phyloP scores from a whole-genome alignment of 2,888 invertebrate genomes.

The Drosophila mercatorum region DNA sequence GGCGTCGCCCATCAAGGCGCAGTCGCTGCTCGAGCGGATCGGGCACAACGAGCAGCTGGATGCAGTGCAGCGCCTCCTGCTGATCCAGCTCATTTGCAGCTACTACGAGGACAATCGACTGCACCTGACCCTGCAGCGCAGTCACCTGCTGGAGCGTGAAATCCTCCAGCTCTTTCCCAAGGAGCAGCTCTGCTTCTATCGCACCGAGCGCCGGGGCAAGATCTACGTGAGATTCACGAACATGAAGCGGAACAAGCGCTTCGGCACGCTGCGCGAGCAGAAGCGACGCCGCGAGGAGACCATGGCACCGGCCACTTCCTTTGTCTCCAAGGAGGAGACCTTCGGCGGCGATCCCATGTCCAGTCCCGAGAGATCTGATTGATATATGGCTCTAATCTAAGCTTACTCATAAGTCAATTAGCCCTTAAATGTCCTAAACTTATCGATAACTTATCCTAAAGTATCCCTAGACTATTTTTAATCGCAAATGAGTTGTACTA shows the following conservation, averaged over 20 bases:
- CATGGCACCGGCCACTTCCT: constrained; percentile 25
- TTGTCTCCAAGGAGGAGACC: constrained; percentile 33
- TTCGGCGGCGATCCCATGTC: constrained; percentile 55
- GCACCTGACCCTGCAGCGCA: constrained; percentile 76
- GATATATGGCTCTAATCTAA: constrained; percentile 28
- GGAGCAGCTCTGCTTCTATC: constrained; percentile 75
- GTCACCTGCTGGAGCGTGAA: constrained; percentile 75
- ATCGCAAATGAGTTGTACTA: no score
- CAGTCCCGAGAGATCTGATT: constrained; percentile 69
- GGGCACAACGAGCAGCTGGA: constrained; percentile 65
- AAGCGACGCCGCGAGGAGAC: constrained; percentile 55
- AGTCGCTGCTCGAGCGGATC: constrained; percentile 60
- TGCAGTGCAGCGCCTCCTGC: constrained; percentile 63
- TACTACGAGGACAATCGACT: constrained; percentile 77
- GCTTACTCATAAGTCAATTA: constrained; percentile 3
- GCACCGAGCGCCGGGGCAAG: constrained; percentile 80
- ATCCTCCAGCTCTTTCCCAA: constrained; percentile 76
- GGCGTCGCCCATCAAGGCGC: constrained; percentile 62
- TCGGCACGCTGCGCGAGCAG: constrained; percentile 51
- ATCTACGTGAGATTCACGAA: constrained; percentile 80
- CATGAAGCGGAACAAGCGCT: constrained; percentile 76
- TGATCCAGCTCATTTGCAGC: constrained; percentile 78
- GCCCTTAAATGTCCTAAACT: constrained; percentile 1
- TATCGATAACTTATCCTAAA: not conserved
- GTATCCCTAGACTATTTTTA: not conserved